Evolutionary conservation across 2,113 vertebrate genomes (phyloP), one percentile per base, ranked within the genome.

Genomic region (Hypocryptadius cinnamomeus): DNA sequence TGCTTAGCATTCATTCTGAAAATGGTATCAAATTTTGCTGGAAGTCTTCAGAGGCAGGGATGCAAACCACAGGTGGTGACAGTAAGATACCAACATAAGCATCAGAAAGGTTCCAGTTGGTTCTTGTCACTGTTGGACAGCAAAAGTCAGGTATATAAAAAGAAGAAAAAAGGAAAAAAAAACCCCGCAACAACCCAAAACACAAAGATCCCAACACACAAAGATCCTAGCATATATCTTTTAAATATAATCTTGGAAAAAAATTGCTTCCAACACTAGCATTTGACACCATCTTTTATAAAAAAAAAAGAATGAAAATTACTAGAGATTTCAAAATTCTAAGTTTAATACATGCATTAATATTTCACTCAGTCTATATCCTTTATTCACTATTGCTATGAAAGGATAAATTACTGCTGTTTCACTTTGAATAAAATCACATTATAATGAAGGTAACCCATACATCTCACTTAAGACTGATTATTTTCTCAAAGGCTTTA

Each of bases 401-500:
- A 85, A 94, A 86, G 33, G 35, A 50, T 71, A 85, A 91, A 27
- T 77, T 60, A 85, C 6, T 85, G 66, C 54, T 85, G 33, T 56
- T 85, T 65, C 68, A 82, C 48, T 95, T 85, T 33, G 50, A 76
- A 72, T 61, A 56, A 79, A 76, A 86, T 12, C 50, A 54, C 28
- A 57, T 80, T 65, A 59, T 37, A 22, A 90, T 78, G 88, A 66
- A 92, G 76, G 20, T 61, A 82, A 83, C 85, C 73, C 59, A 42
- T 54, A 40, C 39, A 50, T 59, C 76, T 90, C 60, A 61, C 42
- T 72, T 71, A 64, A 40, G 57, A 85, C 59, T 69, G 63, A 89
- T 83, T 79, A 79, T 54, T 90, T 95, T 91, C 79, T 83, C 56
- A 90, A 85, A 92, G 47, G 35, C 64, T 90, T 93, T 83, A 79